phyloP scores from a whole-genome alignment of 2,888 invertebrate species.

The Ommatoiulus sabulosus region DNA sequence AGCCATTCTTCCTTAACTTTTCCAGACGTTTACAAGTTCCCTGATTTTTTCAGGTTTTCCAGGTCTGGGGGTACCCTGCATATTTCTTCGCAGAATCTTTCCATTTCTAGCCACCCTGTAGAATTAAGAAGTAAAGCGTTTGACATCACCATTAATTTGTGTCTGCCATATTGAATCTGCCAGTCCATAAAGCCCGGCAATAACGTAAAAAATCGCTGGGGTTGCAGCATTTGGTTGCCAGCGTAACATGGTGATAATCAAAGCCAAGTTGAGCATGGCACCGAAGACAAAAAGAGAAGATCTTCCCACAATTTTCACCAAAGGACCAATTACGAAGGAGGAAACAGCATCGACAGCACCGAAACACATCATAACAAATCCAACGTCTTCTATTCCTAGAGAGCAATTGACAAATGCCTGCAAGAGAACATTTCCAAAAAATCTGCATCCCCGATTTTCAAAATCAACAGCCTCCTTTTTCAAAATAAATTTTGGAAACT shows the following conservation, averaged over 20 bases:
- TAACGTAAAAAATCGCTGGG: slow-evolving; percentile 84
- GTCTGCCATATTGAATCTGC: slow-evolving; percentile 98
- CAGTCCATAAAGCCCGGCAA: slow-evolving; percentile 93
- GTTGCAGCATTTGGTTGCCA: slow-evolving; percentile 88
- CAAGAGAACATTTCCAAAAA: slow-evolving; percentile 59
- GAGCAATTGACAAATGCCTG: slow-evolving; percentile 90
- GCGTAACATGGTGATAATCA: slow-evolving; percentile 83
- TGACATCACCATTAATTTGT: slow-evolving; percentile 86
- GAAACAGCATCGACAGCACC: slow-evolving; percentile 93
- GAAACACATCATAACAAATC: slow-evolving; percentile 97
- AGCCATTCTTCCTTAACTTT: too few species aligned
- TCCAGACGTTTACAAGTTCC: too few species aligned
- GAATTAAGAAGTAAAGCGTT: not conserved
- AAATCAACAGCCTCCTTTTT: too few species aligned
- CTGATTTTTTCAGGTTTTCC: too few species aligned
- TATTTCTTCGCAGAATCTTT: too few species aligned
- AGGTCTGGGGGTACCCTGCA: too few species aligned
- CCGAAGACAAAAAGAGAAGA: slow-evolving; percentile 84
- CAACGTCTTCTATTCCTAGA: slow-evolving; percentile 85
- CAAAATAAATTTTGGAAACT: too few species aligned
- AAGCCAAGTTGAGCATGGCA: slow-evolving; percentile 79
- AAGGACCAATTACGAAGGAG: slow-evolving; percentile 88
- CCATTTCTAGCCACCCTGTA: too few species aligned
- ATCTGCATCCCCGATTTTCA: too few species aligned
- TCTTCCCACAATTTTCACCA: slow-evolving; percentile 92